Conservation (phyloP, 1,140 invertebrate genomes). For the Uloborus diversus region DNA sequence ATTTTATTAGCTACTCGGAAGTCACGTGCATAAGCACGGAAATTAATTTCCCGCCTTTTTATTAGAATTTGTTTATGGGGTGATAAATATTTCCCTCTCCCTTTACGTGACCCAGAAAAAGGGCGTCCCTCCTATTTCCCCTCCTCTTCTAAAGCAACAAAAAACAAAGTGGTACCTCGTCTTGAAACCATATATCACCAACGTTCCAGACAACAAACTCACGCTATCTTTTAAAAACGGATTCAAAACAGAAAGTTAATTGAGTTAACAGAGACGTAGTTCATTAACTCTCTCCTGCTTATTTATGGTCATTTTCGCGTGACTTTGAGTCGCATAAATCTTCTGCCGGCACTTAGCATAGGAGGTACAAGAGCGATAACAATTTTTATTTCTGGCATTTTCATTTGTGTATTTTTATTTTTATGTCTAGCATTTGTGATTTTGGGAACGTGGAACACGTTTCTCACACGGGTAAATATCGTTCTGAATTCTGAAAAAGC, state of each 20-base stretch:
- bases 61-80: constrained; percentile 45
- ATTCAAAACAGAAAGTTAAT: constrained; percentile 42
- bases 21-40: constrained; percentile 15
- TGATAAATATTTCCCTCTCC: constrained; percentile 41
- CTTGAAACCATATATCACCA: constrained; percentile 32
- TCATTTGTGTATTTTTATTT: background rate
- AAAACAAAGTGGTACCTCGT: background rate
- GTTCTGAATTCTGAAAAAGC: too few species aligned
- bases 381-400: too few species aligned
- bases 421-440: background rate
- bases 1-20: constrained; percentile 28
- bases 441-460: background rate
- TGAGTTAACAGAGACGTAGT: constrained; percentile 45
- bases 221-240: constrained; percentile 45
- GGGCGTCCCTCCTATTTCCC: background rate
- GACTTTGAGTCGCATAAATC: constrained; percentile 26
- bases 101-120: constrained; percentile 13
- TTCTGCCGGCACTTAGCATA: constrained; percentile 10
- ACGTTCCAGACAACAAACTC: background rate
- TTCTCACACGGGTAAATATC: too few species aligned
- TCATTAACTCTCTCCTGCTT: constrained; percentile 41
- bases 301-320: constrained; percentile 40
- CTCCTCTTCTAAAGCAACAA: background rate
- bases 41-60: constrained; percentile 49
- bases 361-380: too few species aligned